A percentile compares a stretch with the other conserved stretches of the same genome.
Evolutionary conservation across 2,113 vertebrate genomes (phyloP).

Genomic region (Oophaga pumilio): DNA sequence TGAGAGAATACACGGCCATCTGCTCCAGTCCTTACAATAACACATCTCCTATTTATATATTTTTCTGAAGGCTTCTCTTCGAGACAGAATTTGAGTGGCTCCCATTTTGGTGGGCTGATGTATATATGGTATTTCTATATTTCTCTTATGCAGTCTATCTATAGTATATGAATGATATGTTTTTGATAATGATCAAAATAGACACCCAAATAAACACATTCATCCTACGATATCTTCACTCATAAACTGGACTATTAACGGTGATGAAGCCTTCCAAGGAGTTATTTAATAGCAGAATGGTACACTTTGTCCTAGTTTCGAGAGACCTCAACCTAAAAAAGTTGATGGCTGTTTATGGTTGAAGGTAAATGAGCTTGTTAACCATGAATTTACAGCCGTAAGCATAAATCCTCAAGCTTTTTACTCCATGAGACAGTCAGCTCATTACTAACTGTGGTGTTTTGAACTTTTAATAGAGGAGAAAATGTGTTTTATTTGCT

Average conservation of each 20-base stretch:
- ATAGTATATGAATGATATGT: neutral
- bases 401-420: neutral
- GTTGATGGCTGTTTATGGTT: constrained; percentile 5
- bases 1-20: too few relatives aligned
- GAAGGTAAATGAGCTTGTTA: constrained; percentile 39
- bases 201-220: neutral
- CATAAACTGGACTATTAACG: neutral
- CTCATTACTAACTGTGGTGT: constrained; percentile 30
- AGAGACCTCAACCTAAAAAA: neutral
- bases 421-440: neutral
- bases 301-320: neutral
- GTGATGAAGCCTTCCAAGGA: neutral
- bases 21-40: too few relatives aligned
- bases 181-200: neutral
- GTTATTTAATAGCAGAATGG: neutral
- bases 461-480: constrained; percentile 14
- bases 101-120: neutral
- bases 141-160: neutral
- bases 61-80: too few relatives aligned
- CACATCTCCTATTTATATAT: too few relatives aligned
- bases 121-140: neutral
- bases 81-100: neutral
- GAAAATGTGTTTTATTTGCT: constrained; percentile 3
- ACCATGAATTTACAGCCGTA: constrained; percentile 17
- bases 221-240: neutral